Evolutionary conservation across 2,888 invertebrate genomes (phyloP).

Genomic region (Drosophila ustulata): DNA sequence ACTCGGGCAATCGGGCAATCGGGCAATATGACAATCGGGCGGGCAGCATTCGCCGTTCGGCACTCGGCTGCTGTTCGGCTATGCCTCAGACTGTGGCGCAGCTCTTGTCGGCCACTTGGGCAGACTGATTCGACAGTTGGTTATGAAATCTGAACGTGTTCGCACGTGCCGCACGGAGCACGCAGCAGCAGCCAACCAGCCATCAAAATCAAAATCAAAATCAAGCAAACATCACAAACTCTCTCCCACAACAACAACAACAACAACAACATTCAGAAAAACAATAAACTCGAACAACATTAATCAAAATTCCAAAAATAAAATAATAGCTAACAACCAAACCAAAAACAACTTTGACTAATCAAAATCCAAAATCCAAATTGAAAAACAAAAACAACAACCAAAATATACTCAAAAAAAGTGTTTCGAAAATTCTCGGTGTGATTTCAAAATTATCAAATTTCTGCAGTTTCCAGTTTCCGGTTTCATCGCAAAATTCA

Average conservation of each 20-base stretch:
- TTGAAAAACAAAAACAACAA: background rate
- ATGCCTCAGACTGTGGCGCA: slow-evolving; percentile 7
- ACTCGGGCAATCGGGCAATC: slow-evolving; percentile 30
- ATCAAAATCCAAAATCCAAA: slow-evolving; percentile 9
- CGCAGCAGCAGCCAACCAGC: slow-evolving; percentile 70
- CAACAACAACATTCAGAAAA: slow-evolving; percentile 8
- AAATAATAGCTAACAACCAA: background rate
- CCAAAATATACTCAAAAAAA: slow-evolving; percentile 19
- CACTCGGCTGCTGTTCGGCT: slow-evolving; percentile 30
- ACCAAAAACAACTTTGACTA: slow-evolving; percentile 21
- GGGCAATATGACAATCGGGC: background rate
- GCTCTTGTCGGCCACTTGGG: slow-evolving; percentile 46
- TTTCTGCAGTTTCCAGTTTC: slow-evolving; percentile 11
- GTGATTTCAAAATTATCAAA: slow-evolving; percentile 26
- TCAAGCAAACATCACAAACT: slow-evolving; percentile 55
- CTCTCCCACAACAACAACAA: slow-evolving; percentile 32
- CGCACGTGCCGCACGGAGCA: slow-evolving; percentile 81
- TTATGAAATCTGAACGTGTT: slow-evolving; percentile 83
- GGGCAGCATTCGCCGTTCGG: background rate
- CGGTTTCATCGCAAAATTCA: slow-evolving; percentile 8
- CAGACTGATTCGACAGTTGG: slow-evolving; percentile 76
- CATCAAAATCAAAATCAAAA: slow-evolving; percentile 52
- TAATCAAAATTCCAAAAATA: slow-evolving; percentile 3
- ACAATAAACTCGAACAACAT: slow-evolving; percentile 5
- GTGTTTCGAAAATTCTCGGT: slow-evolving; percentile 32